phyloP scores from a whole-genome alignment of 2,797 vertebrate genomes.

The Enoplosus armatus region DNA sequence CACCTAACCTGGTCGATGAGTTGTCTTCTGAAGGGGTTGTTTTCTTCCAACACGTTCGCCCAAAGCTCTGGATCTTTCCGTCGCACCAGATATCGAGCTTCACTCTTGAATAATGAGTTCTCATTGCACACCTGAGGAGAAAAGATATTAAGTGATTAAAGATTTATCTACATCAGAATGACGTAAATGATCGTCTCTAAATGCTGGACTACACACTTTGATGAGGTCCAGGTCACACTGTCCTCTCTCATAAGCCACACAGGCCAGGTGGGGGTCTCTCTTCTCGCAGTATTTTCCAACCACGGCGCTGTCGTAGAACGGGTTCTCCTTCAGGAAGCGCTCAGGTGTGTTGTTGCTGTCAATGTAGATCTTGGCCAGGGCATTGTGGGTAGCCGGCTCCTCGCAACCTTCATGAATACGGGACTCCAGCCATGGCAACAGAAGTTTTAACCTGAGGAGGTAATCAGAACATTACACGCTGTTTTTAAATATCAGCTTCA shows the following conservation, averaged over 20 bases:
- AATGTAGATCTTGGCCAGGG: conserved; percentile 94
- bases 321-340: conserved; percentile 92
- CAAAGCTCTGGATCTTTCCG: conserved; percentile 93
- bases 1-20: conserved; percentile 92
- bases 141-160: not conserved
- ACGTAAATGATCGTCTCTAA: not conserved
- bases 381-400: conserved; percentile 94
- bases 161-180: not conserved
- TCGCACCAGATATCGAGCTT: conserved; percentile 91
- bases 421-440: conserved; percentile 94
- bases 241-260: conserved; percentile 92
- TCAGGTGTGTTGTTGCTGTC: conserved; percentile 94
- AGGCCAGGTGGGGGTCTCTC: conserved; percentile 94
- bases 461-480: not conserved
- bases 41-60: conserved; percentile 92
- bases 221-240: conserved; percentile 95
- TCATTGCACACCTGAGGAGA: conserved; percentile 91
- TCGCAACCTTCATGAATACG: conserved; percentile 93
- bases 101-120: conserved; percentile 94
- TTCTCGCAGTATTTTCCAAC: conserved; percentile 94
- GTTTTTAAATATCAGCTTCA: not conserved
- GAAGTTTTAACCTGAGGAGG: conserved; percentile 88
- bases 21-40: conserved; percentile 89
- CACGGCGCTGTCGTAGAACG: conserved; percentile 91
- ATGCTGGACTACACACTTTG: conserved; percentile 82